A percentile compares a stretch with the other conserved stretches of the same genome.
phyloP scores from a whole-genome alignment of 1,140 invertebrate species.

The Eumeta japonica region DNA sequence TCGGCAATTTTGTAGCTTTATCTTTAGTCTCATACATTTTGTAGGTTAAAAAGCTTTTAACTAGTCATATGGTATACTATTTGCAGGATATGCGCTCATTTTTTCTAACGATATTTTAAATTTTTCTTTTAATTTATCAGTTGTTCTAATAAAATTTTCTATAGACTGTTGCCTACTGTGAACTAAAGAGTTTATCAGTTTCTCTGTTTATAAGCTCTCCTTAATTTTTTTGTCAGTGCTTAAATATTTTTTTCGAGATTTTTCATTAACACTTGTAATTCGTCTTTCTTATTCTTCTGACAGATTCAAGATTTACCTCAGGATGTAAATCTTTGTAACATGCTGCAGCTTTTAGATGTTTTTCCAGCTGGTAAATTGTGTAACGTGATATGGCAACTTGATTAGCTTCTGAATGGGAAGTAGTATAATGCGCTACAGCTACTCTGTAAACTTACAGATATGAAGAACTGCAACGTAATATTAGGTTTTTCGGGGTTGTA shows the following conservation, averaged over 20 bases:
- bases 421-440: no score
- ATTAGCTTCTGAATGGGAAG: no score
- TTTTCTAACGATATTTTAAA: slow-evolving; percentile 8
- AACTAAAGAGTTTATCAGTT: slow-evolving; percentile 9
- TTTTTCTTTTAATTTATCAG: slow-evolving; percentile 9
- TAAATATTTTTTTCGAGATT: slow-evolving; percentile 2
- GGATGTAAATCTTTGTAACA: no score
- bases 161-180: slow-evolving; percentile 13
- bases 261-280: no score
- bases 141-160: slow-evolving; percentile 8
- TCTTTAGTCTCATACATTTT: slow-evolving; percentile 5
- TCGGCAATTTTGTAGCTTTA: slow-evolving; percentile 9
- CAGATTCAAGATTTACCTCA: no score
- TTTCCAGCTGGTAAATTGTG: no score
- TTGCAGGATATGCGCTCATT: slow-evolving; percentile 3
- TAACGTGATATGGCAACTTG: no score
- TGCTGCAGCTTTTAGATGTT: no score
- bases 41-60: slow-evolving; percentile 9
- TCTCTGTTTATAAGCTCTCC: slow-evolving; percentile 13
- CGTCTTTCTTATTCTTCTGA: no score
- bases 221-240: slow-evolving; percentile 11
- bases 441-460: no score
- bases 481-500: no score
- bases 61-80: slow-evolving; percentile 8
- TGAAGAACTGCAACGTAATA: no score